Base-by-base conservation (phyloP, 1,140 invertebrate genomes). In the Hirudo medicinalis region DNA sequence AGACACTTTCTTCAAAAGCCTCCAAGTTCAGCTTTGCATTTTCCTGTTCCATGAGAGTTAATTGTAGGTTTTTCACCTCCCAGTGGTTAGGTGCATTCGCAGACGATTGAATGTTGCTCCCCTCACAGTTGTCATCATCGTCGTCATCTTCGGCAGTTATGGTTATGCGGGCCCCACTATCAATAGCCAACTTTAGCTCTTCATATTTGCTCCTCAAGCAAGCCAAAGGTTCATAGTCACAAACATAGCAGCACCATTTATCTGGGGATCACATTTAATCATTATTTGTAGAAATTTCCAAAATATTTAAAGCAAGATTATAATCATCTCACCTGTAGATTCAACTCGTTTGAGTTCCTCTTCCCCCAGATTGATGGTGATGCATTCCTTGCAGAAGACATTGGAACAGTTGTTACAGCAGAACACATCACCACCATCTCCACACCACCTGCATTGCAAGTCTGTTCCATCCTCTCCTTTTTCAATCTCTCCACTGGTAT, bases 381-480 rank as follows among this genome's bases (percentile, higher is more conserved):
- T 89, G 80, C 91, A 94, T 79, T 87, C 85, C 78, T 87, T 87
- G 80, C 89, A 91, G 80, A 90, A 90, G 0, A 89, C 88, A 82
- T 87, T 88, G 49, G 86, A 85, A 77, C 91, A 94, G 72, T 86
- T 86, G 55, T 91, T 88, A 81, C 91, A 94, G 76, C 90, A 91
- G 76, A 90, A 87, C 0, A 93, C 87, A 75, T 86, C 85, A 6
- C 88, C 88, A 40, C 89, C 91, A 80, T 94, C 90, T 0, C 89
- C 91, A 81, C 91, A 94, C 91, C 91, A 92, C 73, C 90, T 85
- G 77, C 91, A 94, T 78, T 92, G 92, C 75, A 91, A 83, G 78
- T 92, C 90, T 22, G 88, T 89, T 11, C 90, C 89, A 82, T 91
- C 89, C 76, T 90, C 89, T 74, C 90, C 90, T 82, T 88, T 87